Evolutionary conservation across 2,113 vertebrate species (phyloP), one percentile per base, ranked within the genome.

Genomic region (Dendrocopos noguchii): DNA sequence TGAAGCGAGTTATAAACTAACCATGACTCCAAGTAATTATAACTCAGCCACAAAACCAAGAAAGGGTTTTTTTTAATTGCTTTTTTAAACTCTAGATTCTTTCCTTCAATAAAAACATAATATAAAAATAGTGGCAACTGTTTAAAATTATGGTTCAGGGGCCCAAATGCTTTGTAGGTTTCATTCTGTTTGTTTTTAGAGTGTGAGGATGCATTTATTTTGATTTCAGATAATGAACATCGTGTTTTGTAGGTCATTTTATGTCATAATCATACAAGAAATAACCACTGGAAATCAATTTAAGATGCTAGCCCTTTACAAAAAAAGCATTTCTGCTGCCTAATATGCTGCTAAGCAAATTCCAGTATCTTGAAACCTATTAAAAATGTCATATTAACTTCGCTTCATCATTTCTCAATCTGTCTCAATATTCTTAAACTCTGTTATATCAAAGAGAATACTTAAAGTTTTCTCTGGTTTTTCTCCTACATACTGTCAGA

Each of bases 391-490:
- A 83, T 42, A 61, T 57, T 82, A 80, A 73, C 25, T 93, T 84
- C 33, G 3, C 14, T 85, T 91, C 57, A 70, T 68, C 4, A 50
- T 87, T 94, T 86, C 61, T 87, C 50, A 67, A 20, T 90, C 79
- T 86, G 31, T 84, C 15, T 17, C 31, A 79, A 79, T 79, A 65
- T 42, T 87, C 70, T 77, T 61, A 84, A 93, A 73, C 19, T 76
- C 80, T 22, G 72, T 75, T 56, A 52, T 50, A 88, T 85, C 70
- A 86, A 94, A 92, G 57, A 85, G 89, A 94, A 91, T 94, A 92
- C 84, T 90, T 89, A 82, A 91, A 87, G 4, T 8, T 85, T 77
- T 74, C 34, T 80, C 8, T 53, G 42, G 3, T 33, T 90, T 79
- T 91, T 53, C 17, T 83, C 6, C 2, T 76, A 33, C 39, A 28